Evolutionary conservation across 2,888 invertebrate species (phyloP), one percentile per base, ranked within the genome.

Genomic region (Cataglyphis rosenhaueri): DNA sequence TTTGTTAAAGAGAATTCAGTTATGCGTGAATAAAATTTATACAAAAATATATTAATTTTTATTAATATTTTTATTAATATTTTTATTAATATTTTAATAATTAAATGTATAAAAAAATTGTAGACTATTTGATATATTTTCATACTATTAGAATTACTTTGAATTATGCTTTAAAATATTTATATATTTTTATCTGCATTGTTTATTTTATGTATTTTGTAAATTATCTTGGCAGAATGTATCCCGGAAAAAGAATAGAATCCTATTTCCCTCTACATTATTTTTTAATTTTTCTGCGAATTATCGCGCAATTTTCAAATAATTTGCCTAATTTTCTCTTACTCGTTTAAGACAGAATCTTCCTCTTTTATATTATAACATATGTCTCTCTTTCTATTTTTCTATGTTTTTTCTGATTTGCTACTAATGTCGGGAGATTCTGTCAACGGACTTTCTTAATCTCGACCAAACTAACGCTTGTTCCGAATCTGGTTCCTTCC

Each of bases 221-320:
- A 66, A 68, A 78, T 32, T 44, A 10, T 68, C 21, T 70, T 18
- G 32, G 57, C 21, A 57, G 32, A 78, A 29, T 68, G 41, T 59
- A 18, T 55, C 5, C 1, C 41, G 32, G 15, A 68, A 68, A 29
- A 18, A n/a, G 15, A 38, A 66, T 59, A 59, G 59, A 78, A 59
- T 78, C 32, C 57, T 44, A 59, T 68, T 78, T 68, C 29, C 44
- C 12, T 57, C 57, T 65, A 38, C 6, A 68, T 1, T 44, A 29
- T 10, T 1, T 12, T 78, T 59, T 21, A 78, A 57, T 68, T 78
- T 78, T 78, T 44, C 41, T 59, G 44, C 55, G 25, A 64, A 25
- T 81, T 48, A 76, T 65, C 41, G 18, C 25, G 35, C 55, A 65
- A 65, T 79, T 76, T 68, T 81, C 78, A 59, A 78, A 32, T 21